Evolutionary conservation across 2,113 vertebrate genomes (phyloP).

Genomic region (Neogobius melanostomus): DNA sequence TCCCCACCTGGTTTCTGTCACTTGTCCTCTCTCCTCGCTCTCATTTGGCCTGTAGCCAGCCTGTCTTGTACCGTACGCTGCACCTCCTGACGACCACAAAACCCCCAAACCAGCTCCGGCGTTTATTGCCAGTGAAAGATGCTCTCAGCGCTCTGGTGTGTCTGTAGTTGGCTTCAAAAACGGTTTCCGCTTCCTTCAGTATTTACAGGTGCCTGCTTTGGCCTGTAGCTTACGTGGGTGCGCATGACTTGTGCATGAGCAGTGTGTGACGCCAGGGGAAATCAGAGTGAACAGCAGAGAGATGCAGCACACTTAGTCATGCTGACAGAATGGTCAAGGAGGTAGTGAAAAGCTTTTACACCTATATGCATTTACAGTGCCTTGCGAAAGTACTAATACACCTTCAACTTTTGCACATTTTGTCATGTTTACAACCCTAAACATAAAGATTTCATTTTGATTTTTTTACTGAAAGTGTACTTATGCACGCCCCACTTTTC

Average conservation of each 20-base stretch:
- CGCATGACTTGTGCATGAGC: conserved; percentile 38
- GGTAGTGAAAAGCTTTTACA: conserved; percentile 57
- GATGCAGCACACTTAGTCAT: conserved; percentile 51
- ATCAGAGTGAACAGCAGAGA: conserved; percentile 44
- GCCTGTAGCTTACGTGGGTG: conserved; percentile 11
- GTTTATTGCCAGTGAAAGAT: conserved; percentile 29
- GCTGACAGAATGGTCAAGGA: conserved; percentile 32
- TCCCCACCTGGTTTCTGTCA: conserved; percentile 43
- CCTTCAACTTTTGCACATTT: too few species aligned
- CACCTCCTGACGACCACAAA: conserved; percentile 30
- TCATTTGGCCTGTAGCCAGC: conserved; percentile 29
- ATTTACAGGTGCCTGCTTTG: conserved; percentile 35
- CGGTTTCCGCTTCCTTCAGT: conserved; percentile 7
- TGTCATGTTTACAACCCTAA: too few species aligned
- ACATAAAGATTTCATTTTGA: too few species aligned
- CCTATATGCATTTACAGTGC: conserved; percentile 6
- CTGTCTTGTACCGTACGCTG: conserved; percentile 37
- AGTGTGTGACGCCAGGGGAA: conserved; percentile 50
- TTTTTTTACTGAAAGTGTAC: too few species aligned
- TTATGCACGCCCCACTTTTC: too few species aligned
- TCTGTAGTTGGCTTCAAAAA: conserved; percentile 35
- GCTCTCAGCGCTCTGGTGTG: conserved; percentile 27
- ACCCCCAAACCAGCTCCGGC: conserved; percentile 16
- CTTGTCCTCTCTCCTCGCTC: conserved; percentile 20
- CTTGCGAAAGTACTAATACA: too few species aligned